Percentiles rank a stretch among this genome's conserved stretches.
Evolutionary conservation across 2,113 vertebrate genomes (phyloP).

Genomic region (Prolemur simus): DNA sequence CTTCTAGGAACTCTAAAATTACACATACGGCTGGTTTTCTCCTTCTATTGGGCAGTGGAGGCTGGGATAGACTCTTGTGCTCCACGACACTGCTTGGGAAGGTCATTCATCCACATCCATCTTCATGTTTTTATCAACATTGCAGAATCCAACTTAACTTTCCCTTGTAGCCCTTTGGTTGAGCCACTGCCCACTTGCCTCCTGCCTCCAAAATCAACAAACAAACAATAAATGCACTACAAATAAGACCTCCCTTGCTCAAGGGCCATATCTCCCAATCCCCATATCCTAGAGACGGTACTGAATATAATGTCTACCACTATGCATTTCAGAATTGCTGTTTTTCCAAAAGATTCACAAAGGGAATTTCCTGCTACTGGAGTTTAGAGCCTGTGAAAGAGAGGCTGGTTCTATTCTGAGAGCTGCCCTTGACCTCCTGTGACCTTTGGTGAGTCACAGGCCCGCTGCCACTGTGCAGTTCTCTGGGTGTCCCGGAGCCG

Average conservation of each 20-base stretch:
- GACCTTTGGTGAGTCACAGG: constrained; percentile 11
- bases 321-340: not conserved
- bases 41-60: not conserved
- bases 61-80: not conserved
- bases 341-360: not conserved
- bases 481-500: not conserved
- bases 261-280: not conserved
- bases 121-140: not conserved
- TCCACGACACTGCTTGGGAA: not conserved
- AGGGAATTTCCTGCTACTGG: not conserved
- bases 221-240: not conserved
- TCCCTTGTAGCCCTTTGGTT: not conserved
- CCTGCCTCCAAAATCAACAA: not conserved
- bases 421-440: not conserved
- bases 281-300: not conserved
- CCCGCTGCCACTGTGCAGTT: not conserved
- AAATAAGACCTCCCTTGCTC: not conserved
- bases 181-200: not conserved
- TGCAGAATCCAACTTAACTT: not conserved
- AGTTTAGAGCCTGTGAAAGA: not conserved
- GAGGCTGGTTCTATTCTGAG: constrained; percentile 8
- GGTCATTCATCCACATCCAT: not conserved
- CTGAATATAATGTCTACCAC: not conserved
- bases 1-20: not conserved
- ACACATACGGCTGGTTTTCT: not conserved